Evolutionary conservation across 1,140 invertebrate genomes (phyloP), one percentile per base, ranked within the genome.

Genomic region (Phocides pigmalion): DNA sequence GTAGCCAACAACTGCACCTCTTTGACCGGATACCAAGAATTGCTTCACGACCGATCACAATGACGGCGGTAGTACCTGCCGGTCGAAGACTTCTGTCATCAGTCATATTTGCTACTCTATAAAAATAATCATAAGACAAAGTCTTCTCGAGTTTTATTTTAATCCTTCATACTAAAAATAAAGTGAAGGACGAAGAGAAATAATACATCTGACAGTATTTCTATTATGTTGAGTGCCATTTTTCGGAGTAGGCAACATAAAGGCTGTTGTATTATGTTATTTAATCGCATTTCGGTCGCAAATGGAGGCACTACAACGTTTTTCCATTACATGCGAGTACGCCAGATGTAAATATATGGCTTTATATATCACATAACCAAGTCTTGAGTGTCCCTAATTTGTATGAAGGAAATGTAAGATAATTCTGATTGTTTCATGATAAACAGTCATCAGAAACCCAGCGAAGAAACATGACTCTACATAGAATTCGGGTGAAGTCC

Each of bases 291-390:
- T 64, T 70, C 49, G 46, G 20, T 64, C 35, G 58, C 63, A 42
- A 65, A 47, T 41, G 20, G 47, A 15, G 44, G 35, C 28, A 42
- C 68, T 69, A 82, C 78, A 82, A 59, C 68, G 72, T 58, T 83
- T 83, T 83, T 81, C 81, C 81, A 83, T 83, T 81, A 81, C 69
- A 74, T 46, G 44, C 44, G 17, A 22, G 17, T 25, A 15, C 14
- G 22, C 37, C 11, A 39, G 9, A 37, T 53, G 19, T 14, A 35
- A 51, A 28, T 8, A 8, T 28, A 28, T 28, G 5, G 9, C 25
- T 28, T 8, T 28, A 28, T 28, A 1, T 8, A 8, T 28, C n/a
- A n/a, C n/a, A n/a, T n/a, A n/a, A n/a, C n/a, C n/a, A n/a, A n/a
- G n/a, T n/a, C n/a, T n/a, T n/a, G n/a, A 28, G 25, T 8, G 25